Conservation (phyloP, 1,140 invertebrate genomes). For the Penaeus chinensis region DNA sequence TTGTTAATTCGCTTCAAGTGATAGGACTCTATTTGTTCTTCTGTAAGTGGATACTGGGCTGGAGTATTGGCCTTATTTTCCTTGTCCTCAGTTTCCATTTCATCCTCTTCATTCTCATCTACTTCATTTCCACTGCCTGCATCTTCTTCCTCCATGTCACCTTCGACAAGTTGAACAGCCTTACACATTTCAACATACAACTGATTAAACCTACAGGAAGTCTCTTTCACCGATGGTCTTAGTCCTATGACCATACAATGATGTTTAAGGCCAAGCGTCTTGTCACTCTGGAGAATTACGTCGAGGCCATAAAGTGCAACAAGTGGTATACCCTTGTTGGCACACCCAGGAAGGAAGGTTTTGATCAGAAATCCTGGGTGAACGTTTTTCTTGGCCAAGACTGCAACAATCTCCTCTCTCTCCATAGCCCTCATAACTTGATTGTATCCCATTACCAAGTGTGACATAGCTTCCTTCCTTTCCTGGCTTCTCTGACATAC, state of each 20-base stretch:
- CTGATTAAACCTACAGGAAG: slow-evolving; percentile 34
- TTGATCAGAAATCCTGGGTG: slow-evolving; percentile 43
- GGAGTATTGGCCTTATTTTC: slow-evolving; percentile 9
- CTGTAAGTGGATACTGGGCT: not conserved
- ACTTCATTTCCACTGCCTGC: not conserved
- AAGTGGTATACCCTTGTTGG: slow-evolving; percentile 48
- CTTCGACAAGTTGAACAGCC: slow-evolving; percentile 12
- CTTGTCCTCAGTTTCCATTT: not conserved
- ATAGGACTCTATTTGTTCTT: slow-evolving; percentile 27
- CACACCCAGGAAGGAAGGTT: slow-evolving; percentile 57
- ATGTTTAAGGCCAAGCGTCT: slow-evolving; percentile 25
- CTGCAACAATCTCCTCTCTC: slow-evolving; percentile 35
- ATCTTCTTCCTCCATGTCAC: not conserved
- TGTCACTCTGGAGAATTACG: slow-evolving; percentile 18
- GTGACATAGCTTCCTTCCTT: slow-evolving; percentile 33
- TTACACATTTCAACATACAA: slow-evolving; percentile 46
- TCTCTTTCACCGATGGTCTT: slow-evolving; percentile 44
- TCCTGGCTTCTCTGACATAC: not conserved
- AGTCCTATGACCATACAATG: slow-evolving; percentile 55
- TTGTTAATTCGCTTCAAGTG: slow-evolving; percentile 36
- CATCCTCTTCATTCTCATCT: slow-evolving; percentile 7
- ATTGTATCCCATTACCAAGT: slow-evolving; percentile 62
- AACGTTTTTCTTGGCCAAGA: slow-evolving; percentile 56
- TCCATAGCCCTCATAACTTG: slow-evolving; percentile 54
- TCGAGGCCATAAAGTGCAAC: slow-evolving; percentile 44